Percentiles rank a stretch among this genome's conserved stretches.
Conservation (phyloP, 2,888 invertebrate genomes). For the Caenorhabditis uteleia region DNA sequence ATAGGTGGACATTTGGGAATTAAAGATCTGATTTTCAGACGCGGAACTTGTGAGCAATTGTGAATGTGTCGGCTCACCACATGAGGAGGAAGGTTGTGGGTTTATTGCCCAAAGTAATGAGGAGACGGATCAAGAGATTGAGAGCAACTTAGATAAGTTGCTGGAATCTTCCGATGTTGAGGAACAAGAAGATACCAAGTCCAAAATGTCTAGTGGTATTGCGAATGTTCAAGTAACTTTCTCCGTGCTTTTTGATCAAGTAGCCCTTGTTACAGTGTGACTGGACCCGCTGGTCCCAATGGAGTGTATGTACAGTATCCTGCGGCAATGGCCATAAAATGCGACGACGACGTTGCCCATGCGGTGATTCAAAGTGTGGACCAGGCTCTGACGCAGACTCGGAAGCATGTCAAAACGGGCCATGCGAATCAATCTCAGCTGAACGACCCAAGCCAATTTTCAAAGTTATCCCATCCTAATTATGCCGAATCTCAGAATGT, state of each 20-base stretch:
- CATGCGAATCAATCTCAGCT: constrained; percentile 12
- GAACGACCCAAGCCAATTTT: constrained; percentile 33
- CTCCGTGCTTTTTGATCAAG: constrained; percentile 1
- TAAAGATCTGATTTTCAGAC: constrained; percentile 12
- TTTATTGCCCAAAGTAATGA: constrained; percentile 28
- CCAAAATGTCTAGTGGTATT: constrained; percentile 14
- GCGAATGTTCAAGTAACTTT: constrained; percentile 16
- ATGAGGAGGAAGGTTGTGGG: constrained; percentile 34
- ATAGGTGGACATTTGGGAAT: too few species aligned
- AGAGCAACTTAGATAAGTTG: constrained; percentile 32
- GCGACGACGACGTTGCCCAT: constrained; percentile 52
- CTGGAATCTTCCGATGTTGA: constrained; percentile 11
- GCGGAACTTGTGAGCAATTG: constrained; percentile 45
- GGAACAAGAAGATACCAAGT: constrained; percentile 10
- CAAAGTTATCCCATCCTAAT: constrained; percentile 4
- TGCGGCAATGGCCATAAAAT: constrained; percentile 51
- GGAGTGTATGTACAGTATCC: constrained; percentile 52
- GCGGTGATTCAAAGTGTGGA: constrained; percentile 44
- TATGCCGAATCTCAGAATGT: too few species aligned
- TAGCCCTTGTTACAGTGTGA: constrained; percentile 37
- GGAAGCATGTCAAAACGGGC: constrained; percentile 29
- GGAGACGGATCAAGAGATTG: constrained; percentile 24
- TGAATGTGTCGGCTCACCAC: constrained; percentile 47
- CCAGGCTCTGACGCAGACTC: constrained; percentile 39
- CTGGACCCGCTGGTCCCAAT: constrained; percentile 57